Conservation (phyloP, 2,888 invertebrate genomes). For the Melieria picta region DNA sequence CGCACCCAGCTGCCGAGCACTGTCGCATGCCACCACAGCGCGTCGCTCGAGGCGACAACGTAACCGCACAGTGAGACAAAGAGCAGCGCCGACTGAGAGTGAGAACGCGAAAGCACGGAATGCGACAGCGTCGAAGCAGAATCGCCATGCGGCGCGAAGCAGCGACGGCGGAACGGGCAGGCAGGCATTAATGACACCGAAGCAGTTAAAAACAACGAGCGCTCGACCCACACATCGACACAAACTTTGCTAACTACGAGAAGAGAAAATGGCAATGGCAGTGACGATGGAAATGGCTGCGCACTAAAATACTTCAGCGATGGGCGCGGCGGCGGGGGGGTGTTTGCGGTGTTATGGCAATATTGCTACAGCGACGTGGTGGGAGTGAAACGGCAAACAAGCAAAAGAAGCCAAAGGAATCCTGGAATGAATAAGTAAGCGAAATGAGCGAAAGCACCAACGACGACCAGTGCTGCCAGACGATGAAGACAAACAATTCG, state of each 20-base stretch:
- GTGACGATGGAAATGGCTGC: conserved; percentile 42
- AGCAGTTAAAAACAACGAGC: conserved; percentile 20
- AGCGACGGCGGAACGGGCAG: neutral
- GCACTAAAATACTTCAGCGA: conserved; percentile 14
- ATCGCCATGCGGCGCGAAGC: neutral
- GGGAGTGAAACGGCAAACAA: too few species aligned
- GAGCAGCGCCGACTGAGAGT: conserved; percentile 10
- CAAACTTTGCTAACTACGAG: neutral
- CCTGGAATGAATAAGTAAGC: neutral
- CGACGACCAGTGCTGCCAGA: neutral
- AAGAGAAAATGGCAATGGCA: conserved; percentile 17
- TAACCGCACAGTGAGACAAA: conserved; percentile 18
- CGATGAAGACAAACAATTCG: too few species aligned
- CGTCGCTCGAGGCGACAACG: neutral
- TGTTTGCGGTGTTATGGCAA: conserved; percentile 11
- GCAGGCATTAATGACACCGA: conserved; percentile 30
- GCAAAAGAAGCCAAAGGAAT: neutral
- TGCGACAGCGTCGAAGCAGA: conserved; percentile 16
- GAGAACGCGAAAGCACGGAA: conserved; percentile 14
- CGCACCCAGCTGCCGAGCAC: neutral
- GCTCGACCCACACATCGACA: conserved; percentile 21
- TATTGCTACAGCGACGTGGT: neutral
- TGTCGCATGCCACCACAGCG: neutral
- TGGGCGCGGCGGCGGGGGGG: conserved; percentile 18
- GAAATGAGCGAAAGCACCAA: neutral